Percentiles rank a stretch among this genome's conserved stretches.
These are phyloP conservation scores for Globia sparganii DNA, from an alignment of 2,888 invertebrate species.

Conservation along the genomic window DNA sequence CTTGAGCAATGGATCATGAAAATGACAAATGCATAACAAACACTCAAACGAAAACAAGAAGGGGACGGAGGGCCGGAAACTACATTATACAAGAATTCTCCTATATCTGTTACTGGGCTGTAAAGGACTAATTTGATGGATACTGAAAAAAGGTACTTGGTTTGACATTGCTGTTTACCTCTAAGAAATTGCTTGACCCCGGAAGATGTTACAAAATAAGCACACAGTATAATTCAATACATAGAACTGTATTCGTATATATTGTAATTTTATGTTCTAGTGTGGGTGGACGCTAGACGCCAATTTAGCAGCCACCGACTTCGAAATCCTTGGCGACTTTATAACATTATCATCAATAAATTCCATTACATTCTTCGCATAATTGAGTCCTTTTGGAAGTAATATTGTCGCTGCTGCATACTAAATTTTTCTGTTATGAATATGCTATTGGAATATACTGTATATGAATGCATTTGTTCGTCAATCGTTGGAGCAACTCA, in stretches of 20 bases:
- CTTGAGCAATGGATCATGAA: background rate
- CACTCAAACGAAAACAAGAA: background rate
- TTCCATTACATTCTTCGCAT: constrained; percentile 32
- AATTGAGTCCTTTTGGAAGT: constrained; percentile 11
- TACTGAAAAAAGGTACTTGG: constrained; percentile 14
- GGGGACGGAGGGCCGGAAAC: constrained; percentile 16
- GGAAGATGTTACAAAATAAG: constrained; percentile 45
- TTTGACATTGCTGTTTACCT: constrained; percentile 32
- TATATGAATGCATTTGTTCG: constrained; percentile 20
- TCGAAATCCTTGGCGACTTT: constrained; percentile 34
- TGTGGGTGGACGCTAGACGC: constrained; percentile 53
- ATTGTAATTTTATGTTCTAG: constrained; percentile 57
- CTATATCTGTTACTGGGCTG: constrained; percentile 1
- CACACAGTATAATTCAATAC: constrained; percentile 40
- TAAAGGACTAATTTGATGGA: constrained; percentile 27
- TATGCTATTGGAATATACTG: constrained; percentile 15
- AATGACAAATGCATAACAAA: background rate
- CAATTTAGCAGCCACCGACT: constrained; percentile 48
- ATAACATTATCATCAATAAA: constrained; percentile 40
- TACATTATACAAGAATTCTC: background rate
- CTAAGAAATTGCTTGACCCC: constrained; percentile 36
- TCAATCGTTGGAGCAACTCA: constrained; percentile 9
- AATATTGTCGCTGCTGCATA: constrained; percentile 17
- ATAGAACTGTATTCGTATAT: constrained; percentile 34
- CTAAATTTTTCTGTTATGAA: constrained; percentile 13